These are phyloP conservation scores for Lithosia quadra DNA, from an alignment of 2,888 invertebrate genomes.

Conservation along the genomic window DNA sequence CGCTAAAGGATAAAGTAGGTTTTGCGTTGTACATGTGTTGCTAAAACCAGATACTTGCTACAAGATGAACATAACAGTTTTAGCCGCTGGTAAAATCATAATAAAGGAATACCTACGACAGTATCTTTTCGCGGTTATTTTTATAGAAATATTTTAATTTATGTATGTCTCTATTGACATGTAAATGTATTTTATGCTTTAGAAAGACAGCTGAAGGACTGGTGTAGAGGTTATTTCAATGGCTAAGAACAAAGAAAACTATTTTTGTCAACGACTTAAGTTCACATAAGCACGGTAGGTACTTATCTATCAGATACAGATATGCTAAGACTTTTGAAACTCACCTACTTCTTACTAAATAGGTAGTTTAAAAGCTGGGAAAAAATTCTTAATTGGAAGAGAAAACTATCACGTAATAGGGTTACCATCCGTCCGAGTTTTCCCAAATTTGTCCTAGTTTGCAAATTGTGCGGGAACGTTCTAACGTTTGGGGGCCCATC, in stretches of 20 bases:
- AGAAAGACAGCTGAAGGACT: neutral
- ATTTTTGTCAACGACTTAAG: neutral
- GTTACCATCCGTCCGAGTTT: too few relatives aligned
- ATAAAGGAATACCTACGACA: neutral
- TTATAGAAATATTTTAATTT: neutral
- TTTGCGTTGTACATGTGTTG: conserved; percentile 30
- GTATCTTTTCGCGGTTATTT: conserved; percentile 4
- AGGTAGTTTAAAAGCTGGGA: too few relatives aligned
- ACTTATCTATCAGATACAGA: too few relatives aligned
- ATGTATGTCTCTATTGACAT: conserved; percentile 5
- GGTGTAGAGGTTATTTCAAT: neutral
- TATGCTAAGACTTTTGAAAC: too few relatives aligned
- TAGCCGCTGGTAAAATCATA: conserved; percentile 10
- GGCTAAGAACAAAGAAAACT: neutral
- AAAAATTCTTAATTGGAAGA: too few relatives aligned
- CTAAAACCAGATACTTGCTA: conserved; percentile 34
- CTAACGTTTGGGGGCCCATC: too few relatives aligned
- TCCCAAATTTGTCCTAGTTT: too few relatives aligned
- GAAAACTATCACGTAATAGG: too few relatives aligned
- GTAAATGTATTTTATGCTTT: neutral
- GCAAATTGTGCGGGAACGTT: too few relatives aligned
- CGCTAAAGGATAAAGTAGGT: conserved; percentile 13
- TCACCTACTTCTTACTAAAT: too few relatives aligned
- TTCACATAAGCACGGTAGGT: neutral
- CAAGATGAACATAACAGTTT: conserved; percentile 30